Base-by-base conservation (phyloP, 2,888 invertebrate species). In the Schizaphis graminum region DNA sequence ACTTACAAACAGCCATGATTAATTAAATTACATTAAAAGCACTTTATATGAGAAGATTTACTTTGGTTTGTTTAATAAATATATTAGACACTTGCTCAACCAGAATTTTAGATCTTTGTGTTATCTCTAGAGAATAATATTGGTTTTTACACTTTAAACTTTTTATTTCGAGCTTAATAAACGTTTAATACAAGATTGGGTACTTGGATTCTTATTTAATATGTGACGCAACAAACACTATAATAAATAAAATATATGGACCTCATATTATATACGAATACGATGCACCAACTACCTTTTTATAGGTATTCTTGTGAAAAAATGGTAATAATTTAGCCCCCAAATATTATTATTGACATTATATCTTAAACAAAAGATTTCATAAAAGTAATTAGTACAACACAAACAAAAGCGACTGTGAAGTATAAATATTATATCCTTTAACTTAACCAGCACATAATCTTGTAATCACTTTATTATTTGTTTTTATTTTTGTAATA, bases 21-120 rank as follows among this genome's bases (percentile, higher is more conserved):
- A 67, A 90, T 90, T 90, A 90, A 90, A 90, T 61, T 47, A 67
- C 47, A 90, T 61, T 90, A 90, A 90, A 90, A 90, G 47, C 61
- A 90, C 89, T 90, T 90, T 67, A 90, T 47, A 28, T n/a, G 44
- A 47, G 47, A 89, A 89, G 56, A 89, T 89, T 89, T 89, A 61
- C 89, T 61, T 28, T 35, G 88, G 44, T 44, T 28, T 44, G 41
- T 61, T 16, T 47, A 89, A 44, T 61, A 61, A 44, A 89, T 47
- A 89, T n/a, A 89, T 89, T 44, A 89, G 44, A 57, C 44, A 44
- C 56, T 44, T 61, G 28, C 47, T 89, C 44, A 21, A 57, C 57
- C 57, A 35, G n/a, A 89, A 28, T 61, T 89, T 57, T 21, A 57
- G 44, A 26, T 89, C 16, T 89, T 57, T 77, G 21, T 89, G 13